A percentile compares a stretch with the other conserved stretches of the same genome.
These are phyloP conservation scores for Phylloscopus collybita DNA, from an alignment of 2,797 vertebrate genomes.

Conservation along the genomic window DNA sequence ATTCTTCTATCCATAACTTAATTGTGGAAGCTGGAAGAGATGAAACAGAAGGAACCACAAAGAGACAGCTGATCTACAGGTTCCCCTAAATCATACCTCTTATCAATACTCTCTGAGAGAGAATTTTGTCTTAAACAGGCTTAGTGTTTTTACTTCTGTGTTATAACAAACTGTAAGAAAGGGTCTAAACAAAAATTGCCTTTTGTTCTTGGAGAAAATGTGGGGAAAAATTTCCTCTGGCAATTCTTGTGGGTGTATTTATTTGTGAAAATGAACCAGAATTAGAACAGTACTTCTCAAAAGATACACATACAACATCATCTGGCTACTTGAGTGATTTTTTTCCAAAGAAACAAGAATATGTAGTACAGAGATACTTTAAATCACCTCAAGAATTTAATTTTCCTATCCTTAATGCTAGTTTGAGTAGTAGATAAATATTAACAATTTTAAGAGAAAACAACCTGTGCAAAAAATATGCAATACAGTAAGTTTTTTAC, in stretches of 20 bases:
- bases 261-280: neutral
- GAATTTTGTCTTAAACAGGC: neutral
- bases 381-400: neutral
- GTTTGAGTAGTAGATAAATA: neutral
- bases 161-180: neutral
- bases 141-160: neutral
- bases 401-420: neutral
- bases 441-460: neutral
- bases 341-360: neutral
- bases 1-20: neutral
- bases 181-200: neutral
- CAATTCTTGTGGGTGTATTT: neutral
- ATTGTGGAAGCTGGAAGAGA: neutral
- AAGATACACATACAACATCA: neutral
- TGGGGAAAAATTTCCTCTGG: neutral
- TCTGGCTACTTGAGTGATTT: neutral
- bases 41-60: neutral
- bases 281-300: neutral
- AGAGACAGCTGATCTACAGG: fast-evolving
- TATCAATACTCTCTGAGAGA: neutral
- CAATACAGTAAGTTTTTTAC: neutral
- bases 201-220: neutral
- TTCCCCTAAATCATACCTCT: neutral
- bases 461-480: neutral
- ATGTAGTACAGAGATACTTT: neutral